phyloP scores from a whole-genome alignment of 1,140 invertebrate species.

The Drosophila rufa region DNA sequence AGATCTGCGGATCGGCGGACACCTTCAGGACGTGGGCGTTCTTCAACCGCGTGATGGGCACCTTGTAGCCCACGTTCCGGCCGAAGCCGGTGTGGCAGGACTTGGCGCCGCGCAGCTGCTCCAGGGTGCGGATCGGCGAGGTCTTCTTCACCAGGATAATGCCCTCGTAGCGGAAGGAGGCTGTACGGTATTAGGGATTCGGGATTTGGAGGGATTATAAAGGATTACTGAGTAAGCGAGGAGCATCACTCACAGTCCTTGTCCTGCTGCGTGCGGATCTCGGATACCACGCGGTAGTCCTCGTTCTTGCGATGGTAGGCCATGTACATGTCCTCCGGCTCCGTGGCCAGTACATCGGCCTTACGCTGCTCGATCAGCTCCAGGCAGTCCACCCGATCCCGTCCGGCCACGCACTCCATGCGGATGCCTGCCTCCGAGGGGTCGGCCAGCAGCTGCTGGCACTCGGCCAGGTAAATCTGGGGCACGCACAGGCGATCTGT shows the following conservation, averaged over 20 bases:
- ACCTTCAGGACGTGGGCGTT: constrained; percentile 89
- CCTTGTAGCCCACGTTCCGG: constrained; percentile 92
- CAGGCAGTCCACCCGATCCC: constrained; percentile 92
- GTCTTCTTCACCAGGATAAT: constrained; percentile 91
- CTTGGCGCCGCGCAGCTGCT: constrained; percentile 89
- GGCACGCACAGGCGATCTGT: constrained; percentile 91
- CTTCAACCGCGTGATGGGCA: constrained; percentile 90
- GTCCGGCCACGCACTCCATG: constrained; percentile 89
- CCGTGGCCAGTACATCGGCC: constrained; percentile 92
- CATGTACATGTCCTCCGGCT: constrained; percentile 92
- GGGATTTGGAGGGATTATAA: too few relatives aligned
- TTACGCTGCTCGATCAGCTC: constrained; percentile 89
- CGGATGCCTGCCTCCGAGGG: constrained; percentile 87
- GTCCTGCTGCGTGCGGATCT: constrained; percentile 87
- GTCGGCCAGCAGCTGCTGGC: constrained; percentile 88
- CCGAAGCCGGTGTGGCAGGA: constrained; percentile 93
- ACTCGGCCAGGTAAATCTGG: constrained; percentile 87
- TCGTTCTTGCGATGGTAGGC: constrained; percentile 89
- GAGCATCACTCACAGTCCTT: constrained; percentile 86
- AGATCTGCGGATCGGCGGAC: constrained; percentile 88
- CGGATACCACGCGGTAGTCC: constrained; percentile 88
- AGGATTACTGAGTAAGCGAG: too few relatives aligned
- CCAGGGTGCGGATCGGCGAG: constrained; percentile 87
- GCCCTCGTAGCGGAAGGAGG: constrained; percentile 91
- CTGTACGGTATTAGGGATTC: constrained; percentile 55